Evolutionary conservation across 1,140 invertebrate genomes (phyloP).

Genomic region (Camponotus floridanus): DNA sequence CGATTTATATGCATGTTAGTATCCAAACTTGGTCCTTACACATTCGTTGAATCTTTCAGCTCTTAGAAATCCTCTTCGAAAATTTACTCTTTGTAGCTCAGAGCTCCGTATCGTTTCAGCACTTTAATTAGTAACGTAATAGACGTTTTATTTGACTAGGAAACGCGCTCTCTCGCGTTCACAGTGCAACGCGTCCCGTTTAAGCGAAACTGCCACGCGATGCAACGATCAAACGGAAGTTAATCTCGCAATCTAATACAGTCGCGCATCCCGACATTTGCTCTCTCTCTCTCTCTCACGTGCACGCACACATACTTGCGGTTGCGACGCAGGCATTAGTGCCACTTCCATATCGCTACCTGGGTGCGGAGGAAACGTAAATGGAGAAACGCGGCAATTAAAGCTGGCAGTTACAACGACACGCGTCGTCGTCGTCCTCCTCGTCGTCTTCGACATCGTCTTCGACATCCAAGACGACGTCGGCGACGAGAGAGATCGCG

Average conservation of each 20-base stretch:
- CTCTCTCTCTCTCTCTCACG: constrained; percentile 26
- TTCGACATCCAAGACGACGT: constrained; percentile 19
- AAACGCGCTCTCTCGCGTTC: neutral
- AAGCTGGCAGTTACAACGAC: constrained; percentile 52
- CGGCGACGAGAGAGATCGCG: constrained; percentile 60
- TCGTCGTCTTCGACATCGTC: constrained; percentile 11
- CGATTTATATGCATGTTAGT: constrained; percentile 9
- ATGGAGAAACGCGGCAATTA: constrained; percentile 60
- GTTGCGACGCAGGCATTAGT: neutral
- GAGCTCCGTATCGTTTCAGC: neutral
- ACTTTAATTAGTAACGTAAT: neutral
- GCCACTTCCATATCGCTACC: constrained; percentile 26
- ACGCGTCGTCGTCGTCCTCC: neutral
- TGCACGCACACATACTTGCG: neutral
- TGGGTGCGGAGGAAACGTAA: constrained; percentile 17
- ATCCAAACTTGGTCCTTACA: neutral
- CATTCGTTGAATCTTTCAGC: neutral
- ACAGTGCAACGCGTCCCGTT: neutral
- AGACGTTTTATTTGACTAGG: neutral
- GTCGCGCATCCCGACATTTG: neutral
- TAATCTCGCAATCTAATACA: constrained; percentile 59
- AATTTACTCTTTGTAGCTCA: neutral
- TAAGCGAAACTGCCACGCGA: neutral
- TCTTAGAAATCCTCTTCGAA: neutral
- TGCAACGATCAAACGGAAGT: constrained; percentile 62